Base-by-base conservation (phyloP, 2,797 vertebrate species). In the Zalophus californianus region DNA sequence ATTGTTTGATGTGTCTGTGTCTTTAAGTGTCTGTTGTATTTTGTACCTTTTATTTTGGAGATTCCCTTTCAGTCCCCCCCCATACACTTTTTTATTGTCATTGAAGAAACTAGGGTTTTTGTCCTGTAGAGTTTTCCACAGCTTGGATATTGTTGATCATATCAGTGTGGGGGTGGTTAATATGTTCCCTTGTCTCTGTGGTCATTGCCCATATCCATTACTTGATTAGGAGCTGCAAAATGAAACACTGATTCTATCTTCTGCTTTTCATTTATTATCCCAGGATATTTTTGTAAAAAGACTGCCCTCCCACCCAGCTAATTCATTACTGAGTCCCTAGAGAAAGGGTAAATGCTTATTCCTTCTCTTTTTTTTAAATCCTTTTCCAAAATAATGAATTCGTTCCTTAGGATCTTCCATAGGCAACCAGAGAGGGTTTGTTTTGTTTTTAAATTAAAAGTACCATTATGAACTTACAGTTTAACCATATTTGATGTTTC, bases 381-480 rank as follows among this genome's bases (percentile, higher is more conserved):
- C 29, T 11, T 80, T 95, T 79, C 58, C 56, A 79, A 64, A 93
- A 54, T 64, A 64, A 75, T 38, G 27, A 68, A 1, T 83, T 86
- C 25, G 75, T 62, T 95, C 18, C 60, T 48, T 64, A 32, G 16
- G 15, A 15, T 62, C 4, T 18, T 44, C 66, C 15, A 41, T 32
- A 70, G 27, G 4, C 79, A 87, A 15, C 10, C 56, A 54, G 18
- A 86, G 58, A 58, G 2, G 4, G 29, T 64, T 62, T 32, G 52
- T 50, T 58, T 50, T 35, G 15, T 62, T 83, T 96, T 82, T 60
- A 12, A 82, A 92, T 52, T 87, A 86, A 72, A 95, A 90, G 13
- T 77, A 41, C 72, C 25, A 12, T 66, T 80, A 54, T 66, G 83
- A 48, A 64, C 7, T 52, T 86, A 50, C 4, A 32, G 38, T 56